A percentile compares a stretch with the other conserved stretches of the same genome.
phyloP scores from a whole-genome alignment of 2,113 vertebrate species.

The Tetrao urogallus region DNA sequence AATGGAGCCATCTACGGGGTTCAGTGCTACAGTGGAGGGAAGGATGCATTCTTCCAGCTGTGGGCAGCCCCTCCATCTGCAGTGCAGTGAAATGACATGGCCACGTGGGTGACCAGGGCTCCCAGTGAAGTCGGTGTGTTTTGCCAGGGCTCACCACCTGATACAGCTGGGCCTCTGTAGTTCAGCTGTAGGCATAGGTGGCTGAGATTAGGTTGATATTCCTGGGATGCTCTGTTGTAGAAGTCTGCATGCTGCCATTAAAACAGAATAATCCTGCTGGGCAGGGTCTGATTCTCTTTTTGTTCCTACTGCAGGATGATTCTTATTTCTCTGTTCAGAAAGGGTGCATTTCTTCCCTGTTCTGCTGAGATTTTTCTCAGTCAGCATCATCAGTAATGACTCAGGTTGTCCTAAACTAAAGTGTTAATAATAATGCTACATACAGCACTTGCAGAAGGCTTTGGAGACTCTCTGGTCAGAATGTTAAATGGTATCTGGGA shows the following conservation, averaged over 20 bases:
- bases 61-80: not conserved
- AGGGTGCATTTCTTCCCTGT: not conserved
- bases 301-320: not conserved
- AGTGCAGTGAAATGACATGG: not conserved
- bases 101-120: not conserved
- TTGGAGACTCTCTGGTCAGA: not conserved
- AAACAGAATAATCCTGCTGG: not conserved
- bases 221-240: not conserved
- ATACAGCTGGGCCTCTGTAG: not conserved
- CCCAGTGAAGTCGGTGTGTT: not conserved
- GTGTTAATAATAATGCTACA: not conserved
- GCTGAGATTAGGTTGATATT: not conserved
- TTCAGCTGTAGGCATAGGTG: not conserved
- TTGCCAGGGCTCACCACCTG: fast-evolving
- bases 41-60: not conserved
- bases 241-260: not conserved
- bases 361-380: not conserved
- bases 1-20: not conserved
- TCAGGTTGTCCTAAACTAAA: not conserved
- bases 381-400: fast-evolving
- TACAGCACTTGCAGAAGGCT: not conserved
- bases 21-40: fast-evolving
- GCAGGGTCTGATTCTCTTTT: no score
- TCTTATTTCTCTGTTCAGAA: not conserved
- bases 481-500: not conserved